A percentile compares a stretch with the other conserved stretches of the same genome.
Conservation (phyloP, 2,797 vertebrate species). For the Anabacerthia variegaticeps region DNA sequence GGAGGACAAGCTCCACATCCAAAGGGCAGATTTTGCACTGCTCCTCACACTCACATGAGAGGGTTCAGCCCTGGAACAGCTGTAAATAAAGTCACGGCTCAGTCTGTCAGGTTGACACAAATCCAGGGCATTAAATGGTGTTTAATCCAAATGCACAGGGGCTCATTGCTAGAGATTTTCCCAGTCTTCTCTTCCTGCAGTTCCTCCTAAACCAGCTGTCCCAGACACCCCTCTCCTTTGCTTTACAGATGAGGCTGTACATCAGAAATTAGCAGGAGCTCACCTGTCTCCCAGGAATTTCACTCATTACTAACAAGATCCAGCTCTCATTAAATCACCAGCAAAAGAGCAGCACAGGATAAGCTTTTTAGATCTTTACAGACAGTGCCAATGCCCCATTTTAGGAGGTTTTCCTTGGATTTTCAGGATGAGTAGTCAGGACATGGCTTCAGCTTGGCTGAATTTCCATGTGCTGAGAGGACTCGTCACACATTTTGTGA, state of each 20-base stretch:
- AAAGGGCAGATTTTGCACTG: neutral
- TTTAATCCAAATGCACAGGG: conserved; percentile 6
- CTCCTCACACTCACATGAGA: neutral
- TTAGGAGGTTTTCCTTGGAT: neutral
- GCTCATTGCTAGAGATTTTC: neutral
- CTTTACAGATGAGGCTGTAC: neutral
- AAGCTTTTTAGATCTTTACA: neutral
- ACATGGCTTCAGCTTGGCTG: neutral
- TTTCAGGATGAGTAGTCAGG: neutral
- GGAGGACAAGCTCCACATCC: neutral
- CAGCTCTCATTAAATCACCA: neutral
- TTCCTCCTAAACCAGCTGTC: neutral
- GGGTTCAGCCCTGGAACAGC: neutral
- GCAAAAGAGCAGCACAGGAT: neutral
- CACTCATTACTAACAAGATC: neutral
- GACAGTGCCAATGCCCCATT: accelerated
- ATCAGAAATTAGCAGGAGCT: neutral
- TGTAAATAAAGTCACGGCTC: neutral
- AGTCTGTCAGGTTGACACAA: neutral
- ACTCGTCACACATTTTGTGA: neutral
- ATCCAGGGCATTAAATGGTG: neutral
- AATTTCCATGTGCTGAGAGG: neutral
- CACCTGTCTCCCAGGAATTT: neutral
- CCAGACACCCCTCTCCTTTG: neutral
- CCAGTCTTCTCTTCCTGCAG: neutral